Conservation (phyloP, 2,113 vertebrate species). For the Hystrix brachyura region DNA sequence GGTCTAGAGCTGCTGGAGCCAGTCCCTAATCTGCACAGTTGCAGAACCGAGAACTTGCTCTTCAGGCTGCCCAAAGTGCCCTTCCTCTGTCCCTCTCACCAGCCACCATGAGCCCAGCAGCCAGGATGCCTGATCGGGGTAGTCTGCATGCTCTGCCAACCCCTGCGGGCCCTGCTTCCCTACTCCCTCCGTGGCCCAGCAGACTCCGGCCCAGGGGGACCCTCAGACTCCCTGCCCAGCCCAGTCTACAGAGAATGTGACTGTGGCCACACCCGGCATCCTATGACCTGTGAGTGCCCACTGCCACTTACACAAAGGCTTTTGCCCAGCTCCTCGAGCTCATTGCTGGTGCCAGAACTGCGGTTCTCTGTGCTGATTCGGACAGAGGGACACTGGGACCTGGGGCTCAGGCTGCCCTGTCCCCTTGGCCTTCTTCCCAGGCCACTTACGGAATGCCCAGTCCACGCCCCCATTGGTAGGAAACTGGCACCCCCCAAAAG, state of each 20-base stretch:
- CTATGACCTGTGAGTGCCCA: background rate
- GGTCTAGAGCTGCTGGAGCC: background rate
- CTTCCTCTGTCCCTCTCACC: background rate
- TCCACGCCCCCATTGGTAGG: background rate
- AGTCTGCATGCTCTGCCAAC: too few species aligned
- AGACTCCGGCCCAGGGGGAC: background rate
- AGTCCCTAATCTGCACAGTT: background rate
- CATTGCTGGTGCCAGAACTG: background rate
- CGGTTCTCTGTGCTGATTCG: background rate
- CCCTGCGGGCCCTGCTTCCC: background rate
- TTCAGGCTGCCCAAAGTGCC: background rate
- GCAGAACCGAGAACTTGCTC: background rate
- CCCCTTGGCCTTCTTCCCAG: background rate
- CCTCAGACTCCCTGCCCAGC: background rate
- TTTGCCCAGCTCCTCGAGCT: fast-evolving
- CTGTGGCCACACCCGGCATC: fast-evolving
- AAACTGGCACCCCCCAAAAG: background rate
- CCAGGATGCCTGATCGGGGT: background rate
- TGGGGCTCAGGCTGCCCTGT: background rate
- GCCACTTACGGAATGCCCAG: background rate
- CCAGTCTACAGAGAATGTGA: background rate
- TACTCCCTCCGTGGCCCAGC: background rate
- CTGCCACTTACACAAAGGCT: background rate
- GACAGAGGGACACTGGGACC: background rate
- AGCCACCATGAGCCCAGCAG: background rate